phyloP scores from a whole-genome alignment of 2,888 invertebrate genomes.

The Drosophila nr. perissopoda region DNA sequence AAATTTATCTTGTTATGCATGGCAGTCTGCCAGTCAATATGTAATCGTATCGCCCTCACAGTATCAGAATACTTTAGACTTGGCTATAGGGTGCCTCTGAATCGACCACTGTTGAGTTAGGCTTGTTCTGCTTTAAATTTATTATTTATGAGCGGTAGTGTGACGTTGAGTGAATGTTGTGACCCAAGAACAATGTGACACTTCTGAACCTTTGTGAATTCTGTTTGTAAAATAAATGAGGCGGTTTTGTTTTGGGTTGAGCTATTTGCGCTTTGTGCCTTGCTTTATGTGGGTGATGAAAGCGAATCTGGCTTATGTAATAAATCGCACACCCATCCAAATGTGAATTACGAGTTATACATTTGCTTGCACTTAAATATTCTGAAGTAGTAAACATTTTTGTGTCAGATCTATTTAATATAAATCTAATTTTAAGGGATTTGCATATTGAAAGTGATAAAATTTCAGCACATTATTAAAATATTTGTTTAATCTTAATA shows the following conservation, averaged over 20 bases:
- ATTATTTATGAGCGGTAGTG: conserved; percentile 58
- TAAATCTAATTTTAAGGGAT: background rate
- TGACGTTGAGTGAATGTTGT: conserved; percentile 34
- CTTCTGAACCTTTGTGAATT: conserved; percentile 32
- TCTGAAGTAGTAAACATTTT: background rate
- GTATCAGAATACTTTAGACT: background rate
- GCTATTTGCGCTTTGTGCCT: conserved; percentile 12
- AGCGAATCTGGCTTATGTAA: conserved; percentile 19
- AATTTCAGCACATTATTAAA: background rate
- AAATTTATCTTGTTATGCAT: background rate
- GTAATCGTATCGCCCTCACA: background rate
- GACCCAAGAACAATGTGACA: conserved; percentile 32
- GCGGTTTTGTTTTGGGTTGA: conserved; percentile 7
- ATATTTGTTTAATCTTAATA: background rate
- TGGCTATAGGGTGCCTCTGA: background rate
- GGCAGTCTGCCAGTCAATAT: background rate
- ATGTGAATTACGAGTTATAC: background rate
- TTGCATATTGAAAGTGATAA: background rate
- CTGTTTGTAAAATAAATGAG: conserved; percentile 34
- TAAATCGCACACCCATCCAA: conserved; percentile 6
- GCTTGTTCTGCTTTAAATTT: conserved; percentile 32
- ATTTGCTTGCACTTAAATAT: background rate
- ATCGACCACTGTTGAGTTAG: background rate
- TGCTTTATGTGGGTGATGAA: conserved; percentile 17
- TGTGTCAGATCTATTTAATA: background rate